These are phyloP conservation scores for Drosophila jambulina DNA, from an alignment of 1,140 invertebrate genomes.

Conservation along the genomic window DNA sequence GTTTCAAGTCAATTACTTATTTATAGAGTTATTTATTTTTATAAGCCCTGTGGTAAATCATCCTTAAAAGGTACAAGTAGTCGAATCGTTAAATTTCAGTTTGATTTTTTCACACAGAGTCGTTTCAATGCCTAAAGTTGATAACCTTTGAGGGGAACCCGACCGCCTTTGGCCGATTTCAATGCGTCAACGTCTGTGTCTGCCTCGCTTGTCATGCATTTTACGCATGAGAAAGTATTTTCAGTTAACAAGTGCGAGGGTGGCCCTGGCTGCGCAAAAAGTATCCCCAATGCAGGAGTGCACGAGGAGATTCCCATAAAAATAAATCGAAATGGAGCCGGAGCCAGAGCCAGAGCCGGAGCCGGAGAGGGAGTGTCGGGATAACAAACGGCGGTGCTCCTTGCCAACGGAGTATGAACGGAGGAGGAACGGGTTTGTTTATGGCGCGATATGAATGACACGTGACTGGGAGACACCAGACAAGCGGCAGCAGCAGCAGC, in stretches of 20 bases:
- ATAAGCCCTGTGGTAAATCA: neutral
- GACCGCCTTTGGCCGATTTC: conserved; percentile 9
- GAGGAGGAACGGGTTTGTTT: conserved; percentile 61
- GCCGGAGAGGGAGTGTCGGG: conserved; percentile 7
- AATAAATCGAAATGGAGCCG: conserved; percentile 78
- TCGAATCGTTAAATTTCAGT: neutral
- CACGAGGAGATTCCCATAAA: conserved; percentile 68
- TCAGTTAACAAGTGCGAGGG: conserved; percentile 73
- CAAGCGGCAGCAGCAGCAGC: conserved; percentile 22
- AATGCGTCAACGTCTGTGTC: conserved; percentile 68
- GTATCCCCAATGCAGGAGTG: conserved; percentile 56
- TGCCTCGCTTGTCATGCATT: conserved; percentile 75
- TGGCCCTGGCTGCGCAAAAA: conserved; percentile 13
- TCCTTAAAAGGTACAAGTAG: too few relatives aligned
- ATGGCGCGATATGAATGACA: conserved; percentile 79
- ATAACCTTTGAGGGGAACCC: conserved; percentile 31
- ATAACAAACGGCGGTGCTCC: conserved; percentile 72
- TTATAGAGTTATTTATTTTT: neutral
- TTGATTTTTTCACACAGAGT: neutral
- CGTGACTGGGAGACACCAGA: conserved; percentile 68
- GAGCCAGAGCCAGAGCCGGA: neutral
- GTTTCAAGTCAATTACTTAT: neutral
- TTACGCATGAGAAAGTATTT: conserved; percentile 83
- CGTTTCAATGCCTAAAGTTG: conserved; percentile 24
- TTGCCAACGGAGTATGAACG: conserved; percentile 57